Base-by-base conservation (phyloP, 2,113 vertebrate genomes). In the Antigone vipio region DNA sequence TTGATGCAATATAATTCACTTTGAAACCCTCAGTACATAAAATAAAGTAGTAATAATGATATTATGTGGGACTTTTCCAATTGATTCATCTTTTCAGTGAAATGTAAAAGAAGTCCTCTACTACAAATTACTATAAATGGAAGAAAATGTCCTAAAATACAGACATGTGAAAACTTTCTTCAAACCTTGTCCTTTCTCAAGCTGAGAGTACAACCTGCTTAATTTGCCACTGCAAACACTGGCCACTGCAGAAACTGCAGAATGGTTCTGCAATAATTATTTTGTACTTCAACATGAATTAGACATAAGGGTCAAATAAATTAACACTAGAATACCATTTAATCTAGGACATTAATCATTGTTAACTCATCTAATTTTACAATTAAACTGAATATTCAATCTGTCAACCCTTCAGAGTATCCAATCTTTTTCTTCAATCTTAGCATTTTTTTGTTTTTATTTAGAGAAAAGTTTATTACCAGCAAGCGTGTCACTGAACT, bases 301-400 rank as follows among this genome's bases (percentile, higher is more conserved):
- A 68, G 58, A 92, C 75, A 38, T 79, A 93, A 91, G 96, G 93
- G 95, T 96, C 96, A 95, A 93, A 86, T 29, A 96, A 97, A 97
- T 97, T 97, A 97, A 95, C 92, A 96, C 49, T 82, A 80, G 81
- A 95, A 80, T 64, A 93, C 79, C 85, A 95, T 82, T 95, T 95
- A 93, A 94, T 95, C 83, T 95, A 76, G 72, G 72, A 74, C 60
- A 97, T 97, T 95, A 95, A 95, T 96, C 60, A 95, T n/a, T 91
- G 68, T 92, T 96, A 97, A 95, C 58, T 83, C 86, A 72, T 95
- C 75, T 96, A 87, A 95, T 95, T 97, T 92, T 96, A 94, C 85
- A 96, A 92, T 95, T 92, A 95, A 79, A 92, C 50, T 76, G 79
- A 94, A 93, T 96, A 95, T 73, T 86, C 27, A 82, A 59, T 84